phyloP scores from a whole-genome alignment of 2,113 vertebrate genomes.

The Carassius auratus region DNA sequence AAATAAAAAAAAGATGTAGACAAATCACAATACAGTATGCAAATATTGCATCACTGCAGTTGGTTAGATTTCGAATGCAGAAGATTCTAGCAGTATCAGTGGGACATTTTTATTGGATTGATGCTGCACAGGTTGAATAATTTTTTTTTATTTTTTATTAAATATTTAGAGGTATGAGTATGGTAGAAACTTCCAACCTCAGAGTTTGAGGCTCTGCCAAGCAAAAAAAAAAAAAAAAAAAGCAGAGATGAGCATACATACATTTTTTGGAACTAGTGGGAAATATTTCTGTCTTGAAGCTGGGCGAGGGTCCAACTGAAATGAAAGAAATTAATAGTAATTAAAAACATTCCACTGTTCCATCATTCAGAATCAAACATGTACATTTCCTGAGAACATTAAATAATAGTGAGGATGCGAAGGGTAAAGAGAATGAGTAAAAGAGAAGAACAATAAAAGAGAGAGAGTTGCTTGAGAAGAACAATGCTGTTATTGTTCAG shows the following conservation, averaged over 20 bases:
- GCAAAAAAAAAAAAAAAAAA: not conserved
- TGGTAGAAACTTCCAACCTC: not conserved
- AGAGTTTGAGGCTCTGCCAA: not conserved
- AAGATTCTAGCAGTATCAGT: not conserved
- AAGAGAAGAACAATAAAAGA: not conserved
- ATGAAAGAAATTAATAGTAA: slow-evolving; percentile 8
- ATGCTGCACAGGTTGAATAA: too few relatives aligned
- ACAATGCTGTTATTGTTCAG: not conserved
- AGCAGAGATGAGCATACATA: slow-evolving; percentile 25
- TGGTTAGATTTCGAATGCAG: not conserved
- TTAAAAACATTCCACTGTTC: not conserved
- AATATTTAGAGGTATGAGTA: not conserved
- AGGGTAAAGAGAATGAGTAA: not conserved
- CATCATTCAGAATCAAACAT: not conserved
- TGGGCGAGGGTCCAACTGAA: slow-evolving; percentile 55
- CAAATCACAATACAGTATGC: not conserved
- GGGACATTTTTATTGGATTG: too few relatives aligned
- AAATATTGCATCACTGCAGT: not conserved
- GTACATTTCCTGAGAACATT: not conserved
- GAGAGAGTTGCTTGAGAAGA: not conserved
- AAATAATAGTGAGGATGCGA: not conserved
- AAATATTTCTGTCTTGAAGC: slow-evolving; percentile 58
- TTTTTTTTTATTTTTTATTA: not conserved
- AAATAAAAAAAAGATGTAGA: not conserved
- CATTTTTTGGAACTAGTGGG: slow-evolving; percentile 58